Percentiles rank a stretch among this genome's conserved stretches.
These are phyloP conservation scores for Polymixis flavicincta DNA, from an alignment of 2,888 invertebrate genomes.

Conservation along the genomic window DNA sequence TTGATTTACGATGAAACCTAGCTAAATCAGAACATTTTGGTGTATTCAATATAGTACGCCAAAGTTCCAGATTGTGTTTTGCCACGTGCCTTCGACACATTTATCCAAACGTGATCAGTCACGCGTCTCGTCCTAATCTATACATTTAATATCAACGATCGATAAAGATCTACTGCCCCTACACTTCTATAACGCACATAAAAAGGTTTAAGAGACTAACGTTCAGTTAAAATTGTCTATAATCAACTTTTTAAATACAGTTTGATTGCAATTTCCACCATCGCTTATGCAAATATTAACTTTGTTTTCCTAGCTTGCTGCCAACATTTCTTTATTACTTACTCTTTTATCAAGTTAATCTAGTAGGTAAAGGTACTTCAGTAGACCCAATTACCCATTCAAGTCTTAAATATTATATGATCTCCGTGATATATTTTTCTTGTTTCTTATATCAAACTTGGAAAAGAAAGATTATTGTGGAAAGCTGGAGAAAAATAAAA, in stretches of 20 bases:
- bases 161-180: not conserved
- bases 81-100: conserved; percentile 21
- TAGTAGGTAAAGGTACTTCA: not conserved
- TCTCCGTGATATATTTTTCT: conserved; percentile 1
- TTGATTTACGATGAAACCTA: conserved; percentile 6
- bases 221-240: not conserved
- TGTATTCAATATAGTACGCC: conserved; percentile 13
- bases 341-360: conserved; percentile 3
- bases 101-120: conserved; percentile 34
- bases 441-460: conserved; percentile 2
- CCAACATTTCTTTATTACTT: not conserved
- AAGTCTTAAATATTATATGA: conserved; percentile 30
- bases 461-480: not conserved
- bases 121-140: conserved; percentile 20
- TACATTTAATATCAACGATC: conserved; percentile 18
- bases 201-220: not conserved
- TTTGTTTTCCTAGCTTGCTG: not conserved
- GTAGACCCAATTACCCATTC: not conserved
- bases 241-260: conserved; percentile 6
- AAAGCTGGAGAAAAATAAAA: conserved; percentile 5
- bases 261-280: conserved; percentile 9
- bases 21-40: conserved; percentile 14
- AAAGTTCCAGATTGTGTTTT: conserved; percentile 26
- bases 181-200: not conserved
- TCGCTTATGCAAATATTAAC: conserved; percentile 4